Evolutionary conservation across 1,140 invertebrate genomes (phyloP), one percentile per base, ranked within the genome.

Genomic region (Eciton burchellii): DNA sequence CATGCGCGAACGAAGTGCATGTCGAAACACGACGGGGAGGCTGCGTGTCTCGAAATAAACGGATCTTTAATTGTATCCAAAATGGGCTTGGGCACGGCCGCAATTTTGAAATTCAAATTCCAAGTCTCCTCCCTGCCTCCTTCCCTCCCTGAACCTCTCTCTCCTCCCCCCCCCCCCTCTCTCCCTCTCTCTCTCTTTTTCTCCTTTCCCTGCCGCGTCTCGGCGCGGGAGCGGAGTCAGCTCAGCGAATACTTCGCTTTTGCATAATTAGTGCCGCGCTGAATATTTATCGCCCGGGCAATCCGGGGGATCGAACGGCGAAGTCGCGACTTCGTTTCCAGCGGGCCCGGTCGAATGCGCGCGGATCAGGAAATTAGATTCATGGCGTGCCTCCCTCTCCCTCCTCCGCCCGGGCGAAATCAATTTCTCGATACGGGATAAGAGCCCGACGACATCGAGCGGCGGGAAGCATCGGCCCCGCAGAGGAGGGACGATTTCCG

Each of bases 31-130:
- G 65, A n/a, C 9, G 19, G 21, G 54, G n/a, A n/a, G n/a, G n/a
- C n/a, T 12, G 14, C 14, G 45, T 47, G 11, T 47, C 19, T 43
- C 21, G 16, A 49, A 81, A 57, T 73, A 77, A 76, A 84, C 71
- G 81, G 14, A 26, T 24, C 11, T 83, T 77, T 83, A 85, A 85
- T 83, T 77, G 81, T n/a, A n/a, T 63, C 24, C 29, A 35, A 77
- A 85, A 83, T 83, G 71, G 59, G 45, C 41, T 77, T 60, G 49
- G 49, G 47, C 47, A 35, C 24, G 26, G n/a, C 56, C 56, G 43
- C 63, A 59, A 21, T 74, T 85, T 85, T 77, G 81, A 68, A 85
- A 85, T 83, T 85, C 65, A 83, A 83, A 85, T 85, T 35, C 45
- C 26, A 16, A 21, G 41, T 16, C 43, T 49, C n/a, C 21, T 29